These are phyloP conservation scores for Fopius arisanus DNA, from an alignment of 1,140 invertebrate genomes.

Conservation along the genomic window DNA sequence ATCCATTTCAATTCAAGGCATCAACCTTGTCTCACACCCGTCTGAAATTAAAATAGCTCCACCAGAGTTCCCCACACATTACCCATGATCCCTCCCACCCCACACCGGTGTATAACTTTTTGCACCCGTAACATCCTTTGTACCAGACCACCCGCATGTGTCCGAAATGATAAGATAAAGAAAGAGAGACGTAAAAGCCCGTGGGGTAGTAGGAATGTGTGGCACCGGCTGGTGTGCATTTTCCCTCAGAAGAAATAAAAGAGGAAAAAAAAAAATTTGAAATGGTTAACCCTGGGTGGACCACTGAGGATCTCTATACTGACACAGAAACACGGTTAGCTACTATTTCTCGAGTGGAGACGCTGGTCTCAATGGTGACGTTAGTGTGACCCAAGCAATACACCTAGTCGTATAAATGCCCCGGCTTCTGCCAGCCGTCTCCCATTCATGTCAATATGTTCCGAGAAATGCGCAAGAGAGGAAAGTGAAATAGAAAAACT, in stretches of 20 bases:
- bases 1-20: not conserved
- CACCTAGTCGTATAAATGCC: conserved; percentile 24
- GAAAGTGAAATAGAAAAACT: not conserved
- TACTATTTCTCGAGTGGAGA: conserved; percentile 30
- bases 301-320: not conserved
- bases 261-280: conserved; percentile 3
- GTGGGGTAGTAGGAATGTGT: not conserved
- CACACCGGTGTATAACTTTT: not conserved
- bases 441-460: conserved; percentile 23
- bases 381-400: conserved; percentile 23
- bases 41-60: not conserved
- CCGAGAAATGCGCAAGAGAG: not conserved
- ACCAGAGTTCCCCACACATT: not conserved
- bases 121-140: not conserved
- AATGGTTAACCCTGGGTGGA: conserved; percentile 2
- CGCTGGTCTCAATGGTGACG: conserved; percentile 31
- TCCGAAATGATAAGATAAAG: conserved; percentile 4
- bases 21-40: not conserved
- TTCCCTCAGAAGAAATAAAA: not conserved
- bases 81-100: not conserved
- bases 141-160: conserved; percentile 1
- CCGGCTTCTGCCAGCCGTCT: not conserved
- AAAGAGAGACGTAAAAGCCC: not conserved
- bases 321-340: not conserved
- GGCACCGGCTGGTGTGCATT: conserved; percentile 12